Evolutionary conservation across 1,140 invertebrate genomes (phyloP).

Genomic region (Mactra quadrangularis): DNA sequence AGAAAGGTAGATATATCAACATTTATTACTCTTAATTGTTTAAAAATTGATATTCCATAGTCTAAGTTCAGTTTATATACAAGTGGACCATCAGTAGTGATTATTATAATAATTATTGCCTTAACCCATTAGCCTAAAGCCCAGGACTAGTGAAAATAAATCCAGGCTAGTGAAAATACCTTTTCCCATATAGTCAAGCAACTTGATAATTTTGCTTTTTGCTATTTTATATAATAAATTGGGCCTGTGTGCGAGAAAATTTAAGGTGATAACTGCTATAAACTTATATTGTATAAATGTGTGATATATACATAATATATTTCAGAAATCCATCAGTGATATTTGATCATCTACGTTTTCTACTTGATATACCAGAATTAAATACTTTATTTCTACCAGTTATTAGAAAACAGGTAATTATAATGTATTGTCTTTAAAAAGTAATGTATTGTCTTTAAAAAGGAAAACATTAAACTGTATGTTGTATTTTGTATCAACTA

Average conservation of each 20-base stretch:
- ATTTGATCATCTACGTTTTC: slow-evolving; percentile 81
- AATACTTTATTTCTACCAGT: slow-evolving; percentile 77
- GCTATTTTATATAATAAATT: neutral
- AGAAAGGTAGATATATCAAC: slow-evolving; percentile 66
- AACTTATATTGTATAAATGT: too few relatives aligned
- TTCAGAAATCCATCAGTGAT: slow-evolving; percentile 80
- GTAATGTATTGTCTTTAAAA: neutral
- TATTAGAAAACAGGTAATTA: slow-evolving; percentile 75
- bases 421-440: neutral
- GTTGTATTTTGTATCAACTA: neutral
- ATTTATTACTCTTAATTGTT: too few relatives aligned
- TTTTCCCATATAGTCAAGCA: neutral
- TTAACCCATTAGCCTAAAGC: too few relatives aligned
- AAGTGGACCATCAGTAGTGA: too few relatives aligned
- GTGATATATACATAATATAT: too few relatives aligned
- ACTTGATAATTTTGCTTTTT: neutral
- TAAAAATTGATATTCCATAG: too few relatives aligned
- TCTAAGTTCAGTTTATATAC: too few relatives aligned
- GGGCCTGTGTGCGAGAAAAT: too few relatives aligned
- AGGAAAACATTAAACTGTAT: neutral
- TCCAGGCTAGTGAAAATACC: too few relatives aligned
- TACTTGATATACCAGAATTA: slow-evolving; percentile 77
- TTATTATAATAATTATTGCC: too few relatives aligned
- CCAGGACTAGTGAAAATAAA: too few relatives aligned
- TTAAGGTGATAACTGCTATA: too few relatives aligned